Evolutionary conservation across 2,797 vertebrate genomes (phyloP), one percentile per base, ranked within the genome.

Genomic region (Caiman crocodilus): DNA sequence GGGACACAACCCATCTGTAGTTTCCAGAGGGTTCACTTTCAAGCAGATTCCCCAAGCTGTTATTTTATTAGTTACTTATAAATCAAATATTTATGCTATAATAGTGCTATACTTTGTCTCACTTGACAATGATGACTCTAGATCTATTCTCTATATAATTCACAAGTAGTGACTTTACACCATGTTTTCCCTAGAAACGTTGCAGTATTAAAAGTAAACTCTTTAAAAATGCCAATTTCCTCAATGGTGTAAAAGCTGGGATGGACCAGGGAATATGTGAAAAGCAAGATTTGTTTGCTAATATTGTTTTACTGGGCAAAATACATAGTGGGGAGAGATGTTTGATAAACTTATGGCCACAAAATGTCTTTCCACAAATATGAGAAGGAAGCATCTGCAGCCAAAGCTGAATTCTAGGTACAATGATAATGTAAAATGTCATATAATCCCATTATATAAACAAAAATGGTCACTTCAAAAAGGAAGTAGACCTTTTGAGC

Each of bases 201-300:
- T 95, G 78, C 65, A 89, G 28, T 32, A 88, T 85, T 88, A 55
- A 58, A 95, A 95, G 95, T 95, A 74, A 96, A 65, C 50, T 93
- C 73, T 87, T 96, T 95, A 96, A 90, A 94, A 58, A 61, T 94
- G 82, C 87, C 94, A 95, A 80, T 96, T 89, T 94, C 67, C 87
- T 92, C 77, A 82, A 73, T 25, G 69, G 84, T 61, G 56, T 94
- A 50, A 50, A 10, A 50, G 42, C 42, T 50, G 42, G 42, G 42
- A 50, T 50, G 42, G 42, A 50, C 42, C 42, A 50, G 10, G 42
- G 42, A 50, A 50, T 50, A 50, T 50, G 42, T 50, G 42, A 50
- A 50, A 50, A 50, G 42, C 42, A 50, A 50, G 42, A 50, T 50
- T 50, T 50, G 42, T 50, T 50, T 50, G 42, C 9, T 50, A 50